These are phyloP conservation scores for Calliopsis andreniformis DNA, from an alignment of 1,140 invertebrate species.

Conservation along the genomic window DNA sequence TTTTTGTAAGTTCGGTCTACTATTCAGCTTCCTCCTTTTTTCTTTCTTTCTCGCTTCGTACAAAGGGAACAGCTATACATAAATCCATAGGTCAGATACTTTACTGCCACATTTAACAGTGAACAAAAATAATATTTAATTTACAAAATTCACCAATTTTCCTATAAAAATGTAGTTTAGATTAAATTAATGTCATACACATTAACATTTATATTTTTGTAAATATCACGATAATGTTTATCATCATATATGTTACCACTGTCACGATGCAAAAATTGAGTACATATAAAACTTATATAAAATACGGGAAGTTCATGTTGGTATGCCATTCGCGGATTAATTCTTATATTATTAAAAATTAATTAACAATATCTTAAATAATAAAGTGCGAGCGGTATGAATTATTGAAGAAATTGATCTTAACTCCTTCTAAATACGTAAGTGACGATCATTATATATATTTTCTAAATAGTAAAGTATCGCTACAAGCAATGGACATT, in stretches of 20 bases:
- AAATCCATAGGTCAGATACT: constrained; percentile 42
- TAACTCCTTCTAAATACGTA: constrained; percentile 37
- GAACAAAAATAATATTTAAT: constrained; percentile 36
- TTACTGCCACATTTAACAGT: constrained; percentile 42
- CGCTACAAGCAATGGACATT: constrained; percentile 49
- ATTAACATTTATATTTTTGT: constrained; percentile 20
- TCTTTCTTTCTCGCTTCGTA: constrained; percentile 8
- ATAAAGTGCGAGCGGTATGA: constrained; percentile 28
- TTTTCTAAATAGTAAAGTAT: constrained; percentile 55
- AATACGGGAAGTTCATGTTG: constrained; percentile 45
- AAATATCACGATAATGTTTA: constrained; percentile 34
- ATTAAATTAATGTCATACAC: constrained; percentile 21
- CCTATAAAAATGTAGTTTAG: constrained; percentile 12
- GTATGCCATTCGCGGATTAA: constrained; percentile 39
- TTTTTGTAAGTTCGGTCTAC: constrained; percentile 12
- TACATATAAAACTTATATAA: constrained; percentile 61
- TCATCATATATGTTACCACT: constrained; percentile 16
- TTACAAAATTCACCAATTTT: constrained; percentile 28
- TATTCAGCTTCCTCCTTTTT: constrained; percentile 38
- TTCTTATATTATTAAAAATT: constrained; percentile 20
- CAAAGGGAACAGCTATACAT: constrained; percentile 37
- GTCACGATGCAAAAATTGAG: constrained; percentile 26
- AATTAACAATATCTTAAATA: constrained; percentile 48
- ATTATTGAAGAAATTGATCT: constrained; percentile 50
- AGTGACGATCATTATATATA: constrained; percentile 42